Percentiles rank a stretch among this genome's conserved stretches.
phyloP scores from a whole-genome alignment of 1,140 invertebrate species.

The Drosophila pandora region DNA sequence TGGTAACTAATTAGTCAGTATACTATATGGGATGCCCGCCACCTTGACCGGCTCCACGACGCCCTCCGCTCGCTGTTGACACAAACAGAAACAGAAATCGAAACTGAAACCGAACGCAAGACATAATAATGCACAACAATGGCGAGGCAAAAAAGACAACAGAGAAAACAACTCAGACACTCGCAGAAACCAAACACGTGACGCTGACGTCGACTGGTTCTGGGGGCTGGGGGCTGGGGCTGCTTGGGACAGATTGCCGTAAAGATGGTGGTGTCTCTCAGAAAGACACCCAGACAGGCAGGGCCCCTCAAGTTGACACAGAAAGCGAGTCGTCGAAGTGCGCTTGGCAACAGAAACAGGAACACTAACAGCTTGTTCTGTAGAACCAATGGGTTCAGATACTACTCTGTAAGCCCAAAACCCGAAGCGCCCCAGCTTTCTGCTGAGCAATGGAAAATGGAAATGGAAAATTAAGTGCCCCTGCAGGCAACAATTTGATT shows the following conservation, averaged over 20 bases:
- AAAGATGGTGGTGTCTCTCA: not conserved
- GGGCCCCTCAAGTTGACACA: slow-evolving; percentile 55
- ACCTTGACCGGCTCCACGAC: slow-evolving; percentile 37
- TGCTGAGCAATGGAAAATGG: slow-evolving; percentile 47
- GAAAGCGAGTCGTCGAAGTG: slow-evolving; percentile 60
- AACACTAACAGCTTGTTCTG: not conserved
- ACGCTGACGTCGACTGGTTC: slow-evolving; percentile 32
- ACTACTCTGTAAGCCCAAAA: not conserved
- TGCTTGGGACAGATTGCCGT: not conserved
- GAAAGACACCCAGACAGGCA: slow-evolving; percentile 1
- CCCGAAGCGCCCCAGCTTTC: slow-evolving; percentile 2
- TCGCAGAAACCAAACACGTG: slow-evolving; percentile 60
- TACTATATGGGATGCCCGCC: slow-evolving; percentile 11
- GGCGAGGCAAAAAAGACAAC: slow-evolving; percentile 31
- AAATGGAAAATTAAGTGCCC: slow-evolving; percentile 31
- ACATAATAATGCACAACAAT: slow-evolving; percentile 32
- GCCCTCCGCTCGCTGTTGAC: slow-evolving; percentile 34
- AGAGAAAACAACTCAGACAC: slow-evolving; percentile 45
- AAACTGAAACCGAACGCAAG: slow-evolving; percentile 52
- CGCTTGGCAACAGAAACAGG: slow-evolving; percentile 71
- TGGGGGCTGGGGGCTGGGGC: not conserved
- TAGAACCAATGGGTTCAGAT: not conserved
- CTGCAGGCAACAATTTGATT: slow-evolving; percentile 27
- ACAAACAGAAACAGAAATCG: slow-evolving; percentile 55
- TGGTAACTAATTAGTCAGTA: not conserved